Conservation (phyloP, 2,113 vertebrate genomes). For the Astur gentilis region DNA sequence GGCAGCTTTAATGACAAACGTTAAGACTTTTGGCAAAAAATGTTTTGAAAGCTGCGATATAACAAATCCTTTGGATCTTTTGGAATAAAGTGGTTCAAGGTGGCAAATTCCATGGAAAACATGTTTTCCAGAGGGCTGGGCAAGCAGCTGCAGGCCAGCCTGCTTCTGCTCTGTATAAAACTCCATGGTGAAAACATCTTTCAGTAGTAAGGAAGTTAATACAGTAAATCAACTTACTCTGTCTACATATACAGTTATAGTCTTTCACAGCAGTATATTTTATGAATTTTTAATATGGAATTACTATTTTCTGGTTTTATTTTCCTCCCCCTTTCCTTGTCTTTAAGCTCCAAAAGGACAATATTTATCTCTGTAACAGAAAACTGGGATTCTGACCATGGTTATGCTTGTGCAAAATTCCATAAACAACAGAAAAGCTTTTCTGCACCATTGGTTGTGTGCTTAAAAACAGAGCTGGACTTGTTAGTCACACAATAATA, state of each 20-base stretch:
- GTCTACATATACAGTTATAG: constrained; percentile 39
- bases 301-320: not conserved
- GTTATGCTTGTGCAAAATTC: not conserved
- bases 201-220: constrained; percentile 55
- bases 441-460: not conserved
- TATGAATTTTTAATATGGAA: not conserved
- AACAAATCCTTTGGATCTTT: constrained; percentile 18
- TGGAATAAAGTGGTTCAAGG: constrained; percentile 12
- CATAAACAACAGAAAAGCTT: not conserved
- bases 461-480: not conserved
- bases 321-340: not conserved
- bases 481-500: not conserved
- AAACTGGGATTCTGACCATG: not conserved
- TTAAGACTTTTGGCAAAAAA: constrained; percentile 22
- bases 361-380: not conserved
- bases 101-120: constrained; percentile 3
- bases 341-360: not conserved
- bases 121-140: not conserved
- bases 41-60: not conserved
- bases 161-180: not conserved
- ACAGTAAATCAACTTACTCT: constrained; percentile 59
- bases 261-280: constrained; percentile 35
- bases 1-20: not conserved
- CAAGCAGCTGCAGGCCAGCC: constrained; percentile 10
- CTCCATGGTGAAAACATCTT: constrained; percentile 8